Conservation (phyloP, 2,797 vertebrate species). For the Orientallactaga sibirica region DNA sequence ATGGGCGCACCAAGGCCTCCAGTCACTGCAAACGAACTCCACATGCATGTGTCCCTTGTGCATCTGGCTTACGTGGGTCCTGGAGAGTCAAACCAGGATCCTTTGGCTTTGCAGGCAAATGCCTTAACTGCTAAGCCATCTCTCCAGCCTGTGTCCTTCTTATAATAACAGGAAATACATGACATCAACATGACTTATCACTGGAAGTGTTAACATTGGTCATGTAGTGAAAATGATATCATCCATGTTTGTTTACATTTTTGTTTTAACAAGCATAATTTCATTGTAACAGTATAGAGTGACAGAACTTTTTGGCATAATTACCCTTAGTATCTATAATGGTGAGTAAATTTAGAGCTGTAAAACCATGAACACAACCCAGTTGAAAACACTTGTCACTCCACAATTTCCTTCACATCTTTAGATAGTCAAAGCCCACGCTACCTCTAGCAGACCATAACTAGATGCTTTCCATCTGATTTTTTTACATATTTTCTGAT, state of each 20-base stretch:
- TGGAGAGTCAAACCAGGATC: no score
- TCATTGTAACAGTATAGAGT: background rate
- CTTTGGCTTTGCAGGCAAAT: no score
- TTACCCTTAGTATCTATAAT: background rate
- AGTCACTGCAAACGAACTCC: no score
- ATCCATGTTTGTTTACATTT: background rate
- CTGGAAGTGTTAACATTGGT: background rate
- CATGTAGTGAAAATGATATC: background rate
- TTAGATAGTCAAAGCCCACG: background rate
- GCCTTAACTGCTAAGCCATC: no score
- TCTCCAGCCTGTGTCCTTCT: background rate
- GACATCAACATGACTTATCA: background rate
- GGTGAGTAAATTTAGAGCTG: constrained; percentile 32
- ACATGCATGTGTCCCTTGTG: no score
- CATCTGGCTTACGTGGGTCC: no score
- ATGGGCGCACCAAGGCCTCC: no score
- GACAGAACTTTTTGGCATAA: background rate
- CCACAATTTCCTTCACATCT: background rate
- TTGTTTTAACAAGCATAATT: constrained; percentile 15
- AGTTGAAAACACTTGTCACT: constrained; percentile 12
- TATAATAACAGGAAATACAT: background rate
- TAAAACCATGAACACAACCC: background rate
- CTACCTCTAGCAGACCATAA: background rate
- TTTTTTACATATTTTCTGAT: background rate
- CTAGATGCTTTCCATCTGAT: background rate